Percentiles rank a stretch among this genome's conserved stretches.
Conservation (phyloP, 2,888 invertebrate genomes). For the Slavum lentiscoides region DNA sequence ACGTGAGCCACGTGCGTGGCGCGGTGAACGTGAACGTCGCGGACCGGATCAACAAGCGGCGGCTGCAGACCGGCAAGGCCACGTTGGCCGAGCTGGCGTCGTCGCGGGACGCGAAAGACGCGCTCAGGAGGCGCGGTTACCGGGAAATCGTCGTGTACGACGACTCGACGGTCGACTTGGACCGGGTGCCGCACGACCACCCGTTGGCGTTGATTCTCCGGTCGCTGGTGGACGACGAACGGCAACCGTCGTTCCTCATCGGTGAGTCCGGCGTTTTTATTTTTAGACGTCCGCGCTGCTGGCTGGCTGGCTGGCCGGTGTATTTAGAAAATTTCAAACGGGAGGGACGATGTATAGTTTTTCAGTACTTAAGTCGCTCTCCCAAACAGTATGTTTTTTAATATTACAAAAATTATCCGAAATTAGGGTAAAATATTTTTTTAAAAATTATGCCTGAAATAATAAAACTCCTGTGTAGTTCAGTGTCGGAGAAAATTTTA, state of each 20-base stretch:
- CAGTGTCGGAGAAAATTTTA: too few relatives aligned
- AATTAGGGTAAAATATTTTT: too few relatives aligned
- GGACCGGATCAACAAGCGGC: constrained; percentile 70
- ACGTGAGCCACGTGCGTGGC: constrained; percentile 70
- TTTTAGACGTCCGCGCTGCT: too few relatives aligned
- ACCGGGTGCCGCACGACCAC: constrained; percentile 65
- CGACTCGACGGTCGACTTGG: constrained; percentile 69
- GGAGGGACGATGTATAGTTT: too few relatives aligned
- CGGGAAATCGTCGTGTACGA: constrained; percentile 73
- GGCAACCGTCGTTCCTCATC: constrained; percentile 68
- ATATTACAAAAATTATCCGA: too few relatives aligned
- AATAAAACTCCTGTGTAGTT: too few relatives aligned
- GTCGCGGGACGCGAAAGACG: constrained; percentile 68
- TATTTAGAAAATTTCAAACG: too few relatives aligned
- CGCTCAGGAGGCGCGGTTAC: constrained; percentile 64
- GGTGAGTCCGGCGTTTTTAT: constrained; percentile 63
- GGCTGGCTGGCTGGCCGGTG: too few relatives aligned
- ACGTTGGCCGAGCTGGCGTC: constrained; percentile 70
- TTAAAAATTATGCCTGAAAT: too few relatives aligned
- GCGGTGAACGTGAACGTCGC: constrained; percentile 74
- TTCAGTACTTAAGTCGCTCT: too few relatives aligned
- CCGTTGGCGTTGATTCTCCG: constrained; percentile 69
- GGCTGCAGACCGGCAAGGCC: constrained; percentile 70
- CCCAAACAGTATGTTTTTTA: too few relatives aligned
- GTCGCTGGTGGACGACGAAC: constrained; percentile 70